These are phyloP conservation scores for Phaedon cochleariae DNA, from an alignment of 2,888 invertebrate genomes.

Conservation along the genomic window DNA sequence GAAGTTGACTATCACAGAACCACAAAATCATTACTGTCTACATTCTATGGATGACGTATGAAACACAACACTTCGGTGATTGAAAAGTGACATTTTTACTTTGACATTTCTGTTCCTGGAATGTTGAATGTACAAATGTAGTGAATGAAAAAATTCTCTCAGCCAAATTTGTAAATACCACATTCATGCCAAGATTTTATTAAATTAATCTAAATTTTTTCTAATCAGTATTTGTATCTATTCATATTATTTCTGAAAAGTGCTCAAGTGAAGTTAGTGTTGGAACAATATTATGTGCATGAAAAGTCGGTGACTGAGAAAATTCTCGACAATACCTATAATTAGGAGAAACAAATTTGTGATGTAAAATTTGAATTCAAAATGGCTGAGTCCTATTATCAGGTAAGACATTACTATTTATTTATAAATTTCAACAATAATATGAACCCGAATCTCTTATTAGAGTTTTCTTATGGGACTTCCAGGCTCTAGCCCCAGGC, in stretches of 20 bases:
- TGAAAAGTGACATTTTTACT: no score
- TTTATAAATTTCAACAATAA: no score
- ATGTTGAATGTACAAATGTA: no score
- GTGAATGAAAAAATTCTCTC: conserved; percentile 29
- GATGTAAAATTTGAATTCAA: conserved; percentile 57
- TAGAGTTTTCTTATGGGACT: no score
- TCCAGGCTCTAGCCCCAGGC: background rate
- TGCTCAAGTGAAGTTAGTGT: background rate
- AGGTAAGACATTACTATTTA: conserved; percentile 63
- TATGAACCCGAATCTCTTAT: no score
- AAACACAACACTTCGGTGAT: no score
- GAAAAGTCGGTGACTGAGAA: background rate
- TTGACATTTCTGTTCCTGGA: no score
- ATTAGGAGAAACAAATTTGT: conserved; percentile 28
- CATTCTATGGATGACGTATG: no score
- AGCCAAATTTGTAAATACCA: conserved; percentile 38
- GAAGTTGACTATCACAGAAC: no score
- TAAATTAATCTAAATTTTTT: background rate
- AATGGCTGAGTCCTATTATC: conserved; percentile 74
- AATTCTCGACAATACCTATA: conserved; percentile 26
- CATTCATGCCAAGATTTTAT: background rate
- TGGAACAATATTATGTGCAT: background rate
- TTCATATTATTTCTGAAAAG: background rate
- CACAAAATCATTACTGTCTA: no score
- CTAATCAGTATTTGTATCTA: background rate